Evolutionary conservation across 2,113 vertebrate species (phyloP).

Genomic region (Psophia crepitans): DNA sequence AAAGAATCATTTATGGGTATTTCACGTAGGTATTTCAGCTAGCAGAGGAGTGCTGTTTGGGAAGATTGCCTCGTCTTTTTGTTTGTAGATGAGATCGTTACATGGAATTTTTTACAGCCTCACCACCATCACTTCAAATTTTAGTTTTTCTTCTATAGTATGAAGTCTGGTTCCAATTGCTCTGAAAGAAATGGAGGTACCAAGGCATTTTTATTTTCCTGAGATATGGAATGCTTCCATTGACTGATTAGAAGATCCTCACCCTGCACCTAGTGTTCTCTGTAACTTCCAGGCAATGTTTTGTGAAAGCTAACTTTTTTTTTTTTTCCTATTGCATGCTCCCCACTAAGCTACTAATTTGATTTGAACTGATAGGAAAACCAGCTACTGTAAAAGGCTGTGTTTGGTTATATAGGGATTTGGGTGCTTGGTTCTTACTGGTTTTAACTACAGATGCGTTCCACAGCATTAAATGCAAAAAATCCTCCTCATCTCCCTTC

Average conservation of each 20-base stretch:
- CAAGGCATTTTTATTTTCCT: neutral
- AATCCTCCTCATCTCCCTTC: neutral
- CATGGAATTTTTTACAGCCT: neutral
- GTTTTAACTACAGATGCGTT: neutral
- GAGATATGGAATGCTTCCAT: neutral
- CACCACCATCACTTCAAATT: neutral
- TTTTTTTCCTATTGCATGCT: neutral
- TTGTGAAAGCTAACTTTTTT: neutral
- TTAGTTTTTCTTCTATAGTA: neutral
- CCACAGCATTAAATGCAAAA: neutral
- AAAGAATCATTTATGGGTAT: neutral
- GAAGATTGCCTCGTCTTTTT: neutral
- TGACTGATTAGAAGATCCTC: neutral
- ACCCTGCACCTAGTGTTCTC: neutral
- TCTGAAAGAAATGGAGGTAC: neutral
- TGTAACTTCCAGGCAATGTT: neutral
- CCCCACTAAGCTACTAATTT: neutral
- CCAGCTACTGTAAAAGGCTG: neutral
- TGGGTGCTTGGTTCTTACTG: accelerated
- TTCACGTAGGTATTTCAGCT: neutral
- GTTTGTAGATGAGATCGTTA: neutral
- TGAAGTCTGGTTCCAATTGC: neutral
- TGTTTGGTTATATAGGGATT: neutral
- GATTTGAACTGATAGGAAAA: neutral
- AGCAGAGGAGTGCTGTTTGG: neutral